Conservation (phyloP, 2,888 invertebrate species). For the Dryomyza anilis region DNA sequence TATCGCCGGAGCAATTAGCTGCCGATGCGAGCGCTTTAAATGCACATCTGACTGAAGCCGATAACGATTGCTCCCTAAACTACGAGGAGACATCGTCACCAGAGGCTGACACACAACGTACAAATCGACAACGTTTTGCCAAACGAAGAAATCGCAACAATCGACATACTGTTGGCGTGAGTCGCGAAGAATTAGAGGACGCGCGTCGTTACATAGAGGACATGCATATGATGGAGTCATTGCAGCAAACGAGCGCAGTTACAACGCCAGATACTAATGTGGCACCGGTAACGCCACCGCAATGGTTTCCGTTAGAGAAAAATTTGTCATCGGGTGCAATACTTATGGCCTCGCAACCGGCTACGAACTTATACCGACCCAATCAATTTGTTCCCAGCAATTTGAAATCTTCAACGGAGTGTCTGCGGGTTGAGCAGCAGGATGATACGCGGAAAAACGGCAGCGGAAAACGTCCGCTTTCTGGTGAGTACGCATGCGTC, state of each 20-base stretch:
- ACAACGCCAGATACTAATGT: slow-evolving; percentile 45
- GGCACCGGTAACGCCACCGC: slow-evolving; percentile 44
- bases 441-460: background rate
- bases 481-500: slow-evolving; percentile 51
- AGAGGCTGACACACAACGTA: slow-evolving; percentile 53
- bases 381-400: slow-evolving; percentile 55
- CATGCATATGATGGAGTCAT: slow-evolving; percentile 62
- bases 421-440: background rate
- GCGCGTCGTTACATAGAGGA: slow-evolving; percentile 78
- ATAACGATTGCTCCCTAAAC: slow-evolving; percentile 24
- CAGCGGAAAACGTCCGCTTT: slow-evolving; percentile 44
- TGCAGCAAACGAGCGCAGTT: slow-evolving; percentile 47
- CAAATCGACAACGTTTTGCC: slow-evolving; percentile 62
- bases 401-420: slow-evolving; percentile 36
- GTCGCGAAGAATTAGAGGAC: slow-evolving; percentile 78
- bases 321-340: slow-evolving; percentile 63
- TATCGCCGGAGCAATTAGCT: slow-evolving; percentile 53
- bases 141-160: slow-evolving; percentile 69
- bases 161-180: slow-evolving; percentile 84
- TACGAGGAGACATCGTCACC: slow-evolving; percentile 47
- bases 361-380: slow-evolving; percentile 50
- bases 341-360: slow-evolving; percentile 28
- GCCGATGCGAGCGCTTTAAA: slow-evolving; percentile 29
- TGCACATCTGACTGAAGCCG: too few species aligned
- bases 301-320: slow-evolving; percentile 56